Evolutionary conservation across 2,888 invertebrate genomes (phyloP).

Genomic region (Luperina nickerlii): DNA sequence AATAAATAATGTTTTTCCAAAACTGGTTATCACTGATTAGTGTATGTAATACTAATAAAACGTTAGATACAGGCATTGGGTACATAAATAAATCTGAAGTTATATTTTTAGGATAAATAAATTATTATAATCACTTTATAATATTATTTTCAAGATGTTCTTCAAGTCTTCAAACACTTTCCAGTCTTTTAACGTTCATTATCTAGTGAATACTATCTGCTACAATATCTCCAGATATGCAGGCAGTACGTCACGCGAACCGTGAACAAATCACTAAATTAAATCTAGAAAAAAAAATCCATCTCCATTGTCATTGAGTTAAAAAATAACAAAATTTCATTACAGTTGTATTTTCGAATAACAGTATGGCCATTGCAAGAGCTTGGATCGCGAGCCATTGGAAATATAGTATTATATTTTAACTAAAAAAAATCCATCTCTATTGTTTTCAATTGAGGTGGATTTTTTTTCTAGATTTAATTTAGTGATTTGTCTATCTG

Average conservation of each 20-base stretch:
- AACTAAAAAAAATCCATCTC: no score
- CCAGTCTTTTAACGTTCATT: background rate
- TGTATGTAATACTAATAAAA: background rate
- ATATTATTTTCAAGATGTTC: background rate
- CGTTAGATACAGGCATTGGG: background rate
- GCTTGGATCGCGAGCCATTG: no score
- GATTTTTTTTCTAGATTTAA: slow-evolving; percentile 1
- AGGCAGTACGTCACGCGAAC: slow-evolving; percentile 51
- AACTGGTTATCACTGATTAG: no score
- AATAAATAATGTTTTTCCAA: background rate
- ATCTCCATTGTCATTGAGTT: no score
- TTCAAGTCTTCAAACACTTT: background rate
- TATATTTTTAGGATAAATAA: background rate
- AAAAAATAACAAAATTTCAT: no score
- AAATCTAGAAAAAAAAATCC: no score
- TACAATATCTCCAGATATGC: background rate
- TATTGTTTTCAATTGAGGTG: background rate
- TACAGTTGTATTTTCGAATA: no score
- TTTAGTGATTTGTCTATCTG: slow-evolving; percentile 7
- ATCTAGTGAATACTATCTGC: background rate
- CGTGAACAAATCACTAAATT: no score
- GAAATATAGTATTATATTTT: no score
- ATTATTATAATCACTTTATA: no score
- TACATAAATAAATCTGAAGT: background rate
- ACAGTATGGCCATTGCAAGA: no score